These are phyloP conservation scores for Phaedon cochleariae DNA, from an alignment of 2,888 invertebrate species.

Conservation along the genomic window DNA sequence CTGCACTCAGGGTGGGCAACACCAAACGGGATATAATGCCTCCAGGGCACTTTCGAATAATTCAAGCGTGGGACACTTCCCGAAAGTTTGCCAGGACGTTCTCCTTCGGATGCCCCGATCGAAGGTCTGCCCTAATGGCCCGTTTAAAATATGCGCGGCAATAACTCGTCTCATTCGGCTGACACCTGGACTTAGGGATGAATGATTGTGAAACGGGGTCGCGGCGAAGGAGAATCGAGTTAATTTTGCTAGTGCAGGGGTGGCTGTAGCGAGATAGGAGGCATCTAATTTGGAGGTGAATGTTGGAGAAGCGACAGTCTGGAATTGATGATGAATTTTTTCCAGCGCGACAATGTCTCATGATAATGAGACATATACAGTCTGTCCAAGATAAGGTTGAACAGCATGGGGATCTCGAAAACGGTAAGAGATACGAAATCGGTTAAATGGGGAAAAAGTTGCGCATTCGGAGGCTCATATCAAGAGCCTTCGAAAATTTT, in stretches of 20 bases:
- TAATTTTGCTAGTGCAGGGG: neutral
- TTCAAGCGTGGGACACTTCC: neutral
- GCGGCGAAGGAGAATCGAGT: neutral
- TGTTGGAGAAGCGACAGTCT: too few relatives aligned
- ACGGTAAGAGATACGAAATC: too few relatives aligned
- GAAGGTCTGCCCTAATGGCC: neutral
- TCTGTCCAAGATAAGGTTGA: too few relatives aligned
- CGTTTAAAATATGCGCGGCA: neutral
- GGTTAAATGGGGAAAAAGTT: too few relatives aligned
- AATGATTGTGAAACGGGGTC: neutral
- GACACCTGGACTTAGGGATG: slow-evolving; percentile 1
- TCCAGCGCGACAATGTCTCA: too few relatives aligned
- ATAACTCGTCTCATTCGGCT: neutral
- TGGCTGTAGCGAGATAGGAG: neutral
- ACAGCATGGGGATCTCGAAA: too few relatives aligned
- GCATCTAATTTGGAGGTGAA: neutral
- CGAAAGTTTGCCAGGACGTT: neutral
- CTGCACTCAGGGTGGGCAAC: neutral
- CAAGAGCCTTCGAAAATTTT: too few relatives aligned
- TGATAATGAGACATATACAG: too few relatives aligned
- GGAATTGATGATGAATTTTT: too few relatives aligned
- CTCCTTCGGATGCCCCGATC: neutral
- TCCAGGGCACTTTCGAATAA: neutral
- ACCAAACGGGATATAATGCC: neutral
- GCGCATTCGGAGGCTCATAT: too few relatives aligned